Evolutionary conservation across 2,797 vertebrate genomes (phyloP), one percentile per base, ranked within the genome.

Genomic region (Harpagifer antarcticus): DNA sequence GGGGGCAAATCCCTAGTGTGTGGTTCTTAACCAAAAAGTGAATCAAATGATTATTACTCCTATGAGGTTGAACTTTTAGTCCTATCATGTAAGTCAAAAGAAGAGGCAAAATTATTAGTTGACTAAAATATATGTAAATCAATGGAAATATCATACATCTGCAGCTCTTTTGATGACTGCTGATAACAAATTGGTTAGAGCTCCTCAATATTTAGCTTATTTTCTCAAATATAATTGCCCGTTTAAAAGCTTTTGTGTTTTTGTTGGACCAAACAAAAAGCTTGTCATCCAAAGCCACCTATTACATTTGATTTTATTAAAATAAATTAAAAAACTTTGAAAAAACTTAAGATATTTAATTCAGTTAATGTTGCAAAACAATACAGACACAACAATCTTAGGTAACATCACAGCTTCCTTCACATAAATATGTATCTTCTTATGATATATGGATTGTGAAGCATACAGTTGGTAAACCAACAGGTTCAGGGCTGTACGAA

Each of bases 351-450:
- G 61, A 40, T 54, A 27, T 54, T 10, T 27, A 27, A 2, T 65
- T 66, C 45, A 31, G 50, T 67, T n/a, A 3, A 12, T 40, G 27
- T 14, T 12, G 7, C 31, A 49, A 58, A 31, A 40, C 27, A 45
- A 68, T 66, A 66, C 33, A 56, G 40, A 64, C n/a, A 7, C 3
- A 17, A 23, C 0, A 13, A 10, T 62, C 56, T 14, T 23, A 42
- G 71, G 62, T 43, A 49, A 17, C 42, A 76, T 72, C 37, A 0
- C 52, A 40, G 54, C 76, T 11, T 56, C 20, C 48, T 49, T 55
- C 45, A 52, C 11, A 67, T 27, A 56, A 60, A 54, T 54, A 86
- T 43, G 55, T 2, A 20, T 48, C 3, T 83, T 86, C 79, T 66
- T 37, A 0, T 82, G 72, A 83, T 12, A 12, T 48, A 3, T 42